A percentile compares a stretch with the other conserved stretches of the same genome.
phyloP scores from a whole-genome alignment of 2,888 invertebrate genomes.

The Paralinhomoeus sp. region DNA sequence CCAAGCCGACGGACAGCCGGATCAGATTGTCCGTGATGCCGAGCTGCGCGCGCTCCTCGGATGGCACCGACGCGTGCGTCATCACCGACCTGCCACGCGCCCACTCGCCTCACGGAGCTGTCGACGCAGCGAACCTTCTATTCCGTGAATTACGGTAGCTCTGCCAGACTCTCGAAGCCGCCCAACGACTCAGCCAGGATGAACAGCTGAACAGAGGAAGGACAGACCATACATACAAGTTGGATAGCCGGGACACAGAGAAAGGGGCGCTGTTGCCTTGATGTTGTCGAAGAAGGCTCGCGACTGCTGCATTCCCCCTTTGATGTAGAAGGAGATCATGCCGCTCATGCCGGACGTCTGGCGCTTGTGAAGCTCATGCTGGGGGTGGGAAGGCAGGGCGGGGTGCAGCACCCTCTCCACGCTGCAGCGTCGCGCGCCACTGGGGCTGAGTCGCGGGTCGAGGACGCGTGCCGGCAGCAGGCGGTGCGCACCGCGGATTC shows the following conservation, averaged over 20 bases:
- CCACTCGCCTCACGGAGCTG: neutral
- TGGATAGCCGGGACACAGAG: too few relatives aligned
- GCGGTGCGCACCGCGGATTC: slow-evolving; percentile 38
- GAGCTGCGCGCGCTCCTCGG: slow-evolving; percentile 42
- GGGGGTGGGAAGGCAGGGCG: slow-evolving; percentile 60
- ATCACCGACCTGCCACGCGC: slow-evolving; percentile 39
- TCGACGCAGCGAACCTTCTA: neutral
- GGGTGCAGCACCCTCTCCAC: slow-evolving; percentile 16
- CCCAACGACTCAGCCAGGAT: slow-evolving; percentile 78
- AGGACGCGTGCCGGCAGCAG: too few relatives aligned
- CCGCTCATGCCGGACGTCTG: slow-evolving; percentile 74
- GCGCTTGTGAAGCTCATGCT: slow-evolving; percentile 49
- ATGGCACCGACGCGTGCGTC: slow-evolving; percentile 80
- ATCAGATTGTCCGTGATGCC: slow-evolving; percentile 64
- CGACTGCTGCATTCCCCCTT: slow-evolving; percentile 49
- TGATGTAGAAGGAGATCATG: slow-evolving; percentile 65
- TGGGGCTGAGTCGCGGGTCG: too few relatives aligned
- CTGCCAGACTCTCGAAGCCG: slow-evolving; percentile 76
- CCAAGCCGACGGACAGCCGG: slow-evolving; percentile 67
- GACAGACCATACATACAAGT: too few relatives aligned
- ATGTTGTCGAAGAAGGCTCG: slow-evolving; percentile 46
- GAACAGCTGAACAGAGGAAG: slow-evolving; percentile 35
- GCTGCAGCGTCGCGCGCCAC: too few relatives aligned
- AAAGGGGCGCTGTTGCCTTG: too few relatives aligned
- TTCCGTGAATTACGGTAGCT: slow-evolving; percentile 61